Evolutionary conservation across 2,888 invertebrate species (phyloP).

Genomic region (Agrochola litura): DNA sequence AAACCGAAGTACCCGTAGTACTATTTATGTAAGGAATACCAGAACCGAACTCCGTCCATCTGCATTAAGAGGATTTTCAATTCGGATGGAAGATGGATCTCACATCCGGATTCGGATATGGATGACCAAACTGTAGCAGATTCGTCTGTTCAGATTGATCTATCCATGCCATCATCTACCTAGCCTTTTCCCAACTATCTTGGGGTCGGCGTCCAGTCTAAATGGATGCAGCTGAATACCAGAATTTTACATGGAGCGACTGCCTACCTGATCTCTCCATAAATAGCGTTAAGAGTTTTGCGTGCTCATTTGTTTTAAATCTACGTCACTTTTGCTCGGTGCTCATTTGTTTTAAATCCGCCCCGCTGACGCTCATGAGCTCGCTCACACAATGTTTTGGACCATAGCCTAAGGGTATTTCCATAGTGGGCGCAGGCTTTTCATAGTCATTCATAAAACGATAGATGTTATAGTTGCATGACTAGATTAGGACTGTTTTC

Average conservation of each 20-base stretch:
- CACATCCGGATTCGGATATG: too few species aligned
- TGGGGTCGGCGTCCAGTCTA: not conserved
- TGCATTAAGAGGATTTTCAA: too few species aligned
- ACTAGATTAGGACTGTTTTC: not conserved
- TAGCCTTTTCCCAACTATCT: not conserved
- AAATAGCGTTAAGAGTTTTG: too few species aligned
- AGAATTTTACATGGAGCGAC: not conserved
- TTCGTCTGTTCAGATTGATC: not conserved
- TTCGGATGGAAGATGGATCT: too few species aligned
- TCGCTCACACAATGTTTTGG: not conserved
- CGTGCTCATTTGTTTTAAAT: too few species aligned
- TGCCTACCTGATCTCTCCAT: not conserved
- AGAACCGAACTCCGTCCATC: too few species aligned
- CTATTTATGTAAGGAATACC: too few species aligned
- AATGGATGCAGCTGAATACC: not conserved
- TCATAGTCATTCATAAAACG: conserved; percentile 25
- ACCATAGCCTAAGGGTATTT: not conserved
- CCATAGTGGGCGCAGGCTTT: conserved; percentile 17
- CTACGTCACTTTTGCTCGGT: not conserved
- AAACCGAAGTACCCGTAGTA: too few species aligned
- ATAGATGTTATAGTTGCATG: not conserved
- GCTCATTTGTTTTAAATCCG: not conserved
- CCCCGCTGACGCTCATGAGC: conserved; percentile 9
- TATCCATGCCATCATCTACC: not conserved
- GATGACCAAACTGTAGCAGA: not conserved